These are phyloP conservation scores for Eulimnadia texana DNA, from an alignment of 1,140 invertebrate genomes.

Conservation along the genomic window DNA sequence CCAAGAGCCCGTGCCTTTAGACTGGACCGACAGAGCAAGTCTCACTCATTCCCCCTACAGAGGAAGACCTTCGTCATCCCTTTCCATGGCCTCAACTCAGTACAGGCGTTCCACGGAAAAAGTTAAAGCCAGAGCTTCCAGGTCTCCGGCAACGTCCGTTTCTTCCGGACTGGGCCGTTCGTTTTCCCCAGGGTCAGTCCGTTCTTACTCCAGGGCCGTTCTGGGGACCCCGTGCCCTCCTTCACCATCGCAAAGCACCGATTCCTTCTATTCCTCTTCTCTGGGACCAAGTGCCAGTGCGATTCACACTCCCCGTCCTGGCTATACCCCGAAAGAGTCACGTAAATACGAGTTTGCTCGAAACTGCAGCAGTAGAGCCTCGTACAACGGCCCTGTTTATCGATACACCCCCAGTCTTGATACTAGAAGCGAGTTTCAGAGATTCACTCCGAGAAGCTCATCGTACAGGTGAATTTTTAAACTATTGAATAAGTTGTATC, in stretches of 20 bases:
- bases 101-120: background rate
- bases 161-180: constrained; percentile 8
- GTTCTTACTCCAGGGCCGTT: background rate
- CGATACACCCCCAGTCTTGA: background rate
- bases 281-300: constrained; percentile 3
- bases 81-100: background rate
- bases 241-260: constrained; percentile 8
- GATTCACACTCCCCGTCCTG: background rate
- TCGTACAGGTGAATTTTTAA: background rate
- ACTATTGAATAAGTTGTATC: too few relatives aligned
- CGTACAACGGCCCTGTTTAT: background rate
- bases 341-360: background rate
- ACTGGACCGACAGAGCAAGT: too few relatives aligned
- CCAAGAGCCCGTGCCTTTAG: too few relatives aligned
- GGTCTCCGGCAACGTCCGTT: constrained; percentile 8
- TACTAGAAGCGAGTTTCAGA: background rate
- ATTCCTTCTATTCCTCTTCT: constrained; percentile 5
- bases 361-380: background rate
- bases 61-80: background rate
- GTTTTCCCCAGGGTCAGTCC: constrained; percentile 2
- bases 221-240: background rate
- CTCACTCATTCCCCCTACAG: background rate
- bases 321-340: background rate
- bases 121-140: background rate
- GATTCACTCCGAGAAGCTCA: background rate